These are phyloP conservation scores for Caenorhabditis plicata DNA, from an alignment of 2,888 invertebrate species.

Conservation along the genomic window DNA sequence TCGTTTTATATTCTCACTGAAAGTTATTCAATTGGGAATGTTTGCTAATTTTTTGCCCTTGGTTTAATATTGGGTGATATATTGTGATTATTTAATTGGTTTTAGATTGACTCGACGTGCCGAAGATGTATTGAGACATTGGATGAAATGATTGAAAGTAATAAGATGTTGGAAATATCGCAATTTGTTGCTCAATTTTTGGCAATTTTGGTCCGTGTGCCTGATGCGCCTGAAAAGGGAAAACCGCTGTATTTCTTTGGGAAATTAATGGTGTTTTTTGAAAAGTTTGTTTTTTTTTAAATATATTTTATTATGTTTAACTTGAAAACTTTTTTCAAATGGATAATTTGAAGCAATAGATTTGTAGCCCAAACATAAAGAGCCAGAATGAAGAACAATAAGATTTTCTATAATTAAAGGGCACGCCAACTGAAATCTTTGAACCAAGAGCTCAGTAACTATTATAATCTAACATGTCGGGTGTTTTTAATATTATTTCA, in stretches of 20 bases:
- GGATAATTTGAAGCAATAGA: no score
- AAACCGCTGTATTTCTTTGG: slow-evolving; percentile 1
- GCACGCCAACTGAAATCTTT: no score
- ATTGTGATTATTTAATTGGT: neutral
- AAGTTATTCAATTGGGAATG: slow-evolving; percentile 24
- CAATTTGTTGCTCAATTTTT: slow-evolving; percentile 7
- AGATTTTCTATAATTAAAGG: no score
- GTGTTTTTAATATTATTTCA: no score
- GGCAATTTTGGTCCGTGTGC: slow-evolving; percentile 10
- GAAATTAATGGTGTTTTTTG: neutral
- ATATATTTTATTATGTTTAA: no score
- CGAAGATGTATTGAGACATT: slow-evolving; percentile 4
- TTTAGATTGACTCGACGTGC: slow-evolving; percentile 11
- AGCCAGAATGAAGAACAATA: no score
- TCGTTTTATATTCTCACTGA: slow-evolving; percentile 12
- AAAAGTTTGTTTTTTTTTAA: no score
- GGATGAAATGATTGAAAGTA: neutral
- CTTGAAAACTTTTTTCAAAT: no score
- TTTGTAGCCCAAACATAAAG: no score
- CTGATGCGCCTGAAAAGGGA: slow-evolving; percentile 6
- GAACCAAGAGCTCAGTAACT: no score
- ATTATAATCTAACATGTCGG: no score
- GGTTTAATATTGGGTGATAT: slow-evolving; percentile 3
- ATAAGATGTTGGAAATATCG: neutral
- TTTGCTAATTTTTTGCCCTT: slow-evolving; percentile 35